Conservation (phyloP, 2,888 invertebrate genomes). For the Lasioglossum villosulum region DNA sequence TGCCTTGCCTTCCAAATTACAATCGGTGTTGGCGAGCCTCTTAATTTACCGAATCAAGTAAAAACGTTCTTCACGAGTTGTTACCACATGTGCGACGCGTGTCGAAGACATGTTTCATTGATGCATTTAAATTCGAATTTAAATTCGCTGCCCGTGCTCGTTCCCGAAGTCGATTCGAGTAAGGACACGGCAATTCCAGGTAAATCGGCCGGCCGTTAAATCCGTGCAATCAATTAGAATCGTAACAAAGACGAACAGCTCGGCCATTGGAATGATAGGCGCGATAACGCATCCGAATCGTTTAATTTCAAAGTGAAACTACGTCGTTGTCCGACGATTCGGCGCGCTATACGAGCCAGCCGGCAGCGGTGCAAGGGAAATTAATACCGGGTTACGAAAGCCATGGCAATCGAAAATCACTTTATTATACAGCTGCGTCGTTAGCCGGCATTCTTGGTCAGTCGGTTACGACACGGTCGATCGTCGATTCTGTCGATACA, state of each 20-base stretch:
- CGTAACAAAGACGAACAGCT: conserved; percentile 1
- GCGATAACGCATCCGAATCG: conserved; percentile 13
- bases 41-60: too few relatives aligned
- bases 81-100: not conserved
- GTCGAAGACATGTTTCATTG: not conserved
- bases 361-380: not conserved
- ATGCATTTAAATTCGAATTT: not conserved
- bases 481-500: not conserved
- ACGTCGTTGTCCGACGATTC: not conserved
- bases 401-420: conserved; percentile 14
- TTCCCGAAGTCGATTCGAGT: not conserved
- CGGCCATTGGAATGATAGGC: not conserved
- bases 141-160: not conserved
- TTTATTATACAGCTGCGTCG: conserved; percentile 5
- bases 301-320: not conserved
- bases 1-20: not conserved
- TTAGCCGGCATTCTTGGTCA: not conserved
- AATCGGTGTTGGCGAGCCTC: too few relatives aligned
- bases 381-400: conserved; percentile 32
- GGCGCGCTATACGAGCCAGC: not conserved
- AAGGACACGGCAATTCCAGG: not conserved
- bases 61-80: too few relatives aligned
- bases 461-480: not conserved
- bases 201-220: not conserved
- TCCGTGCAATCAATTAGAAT: conserved; percentile 4